phyloP scores from a whole-genome alignment of 2,113 vertebrate species.

The Phainopepla nitens region DNA sequence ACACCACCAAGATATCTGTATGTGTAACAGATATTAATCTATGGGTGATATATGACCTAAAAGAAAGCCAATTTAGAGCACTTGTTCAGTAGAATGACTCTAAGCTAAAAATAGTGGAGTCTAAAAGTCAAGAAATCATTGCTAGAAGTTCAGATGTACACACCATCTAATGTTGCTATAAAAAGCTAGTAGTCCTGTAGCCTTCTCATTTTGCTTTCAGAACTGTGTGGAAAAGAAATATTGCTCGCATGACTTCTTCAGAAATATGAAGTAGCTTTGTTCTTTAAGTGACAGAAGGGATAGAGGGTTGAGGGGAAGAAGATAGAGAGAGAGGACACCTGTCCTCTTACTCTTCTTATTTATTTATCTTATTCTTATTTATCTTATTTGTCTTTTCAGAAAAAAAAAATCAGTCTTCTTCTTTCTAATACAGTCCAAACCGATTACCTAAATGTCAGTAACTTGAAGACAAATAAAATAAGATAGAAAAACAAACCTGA shows the following conservation, averaged over 20 bases:
- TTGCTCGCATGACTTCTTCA: not conserved
- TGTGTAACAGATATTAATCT: not conserved
- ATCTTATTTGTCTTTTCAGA: not conserved
- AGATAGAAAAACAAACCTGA: not conserved
- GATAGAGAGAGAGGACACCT: not conserved
- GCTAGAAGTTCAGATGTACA: not conserved
- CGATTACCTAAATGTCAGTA: not conserved
- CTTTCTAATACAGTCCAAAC: not conserved
- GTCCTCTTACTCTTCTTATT: not conserved
- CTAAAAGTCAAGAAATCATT: not conserved
- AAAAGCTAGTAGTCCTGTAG: not conserved
- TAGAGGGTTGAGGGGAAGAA: accelerated
- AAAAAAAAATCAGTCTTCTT: not conserved
- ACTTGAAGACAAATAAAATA: not conserved
- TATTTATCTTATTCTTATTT: not conserved
- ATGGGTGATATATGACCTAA: accelerated
- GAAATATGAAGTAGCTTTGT: not conserved
- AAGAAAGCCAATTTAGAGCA: not conserved
- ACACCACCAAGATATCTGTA: not conserved
- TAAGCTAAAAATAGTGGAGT: not conserved
- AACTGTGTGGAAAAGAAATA: not conserved
- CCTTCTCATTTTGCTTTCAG: not conserved
- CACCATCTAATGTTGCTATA: not conserved
- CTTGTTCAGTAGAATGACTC: not conserved
- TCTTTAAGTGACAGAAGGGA: not conserved